A percentile compares a stretch with the other conserved stretches of the same genome.
Evolutionary conservation across 2,888 invertebrate genomes (phyloP).

Genomic region (Gasteruption jaculator): DNA sequence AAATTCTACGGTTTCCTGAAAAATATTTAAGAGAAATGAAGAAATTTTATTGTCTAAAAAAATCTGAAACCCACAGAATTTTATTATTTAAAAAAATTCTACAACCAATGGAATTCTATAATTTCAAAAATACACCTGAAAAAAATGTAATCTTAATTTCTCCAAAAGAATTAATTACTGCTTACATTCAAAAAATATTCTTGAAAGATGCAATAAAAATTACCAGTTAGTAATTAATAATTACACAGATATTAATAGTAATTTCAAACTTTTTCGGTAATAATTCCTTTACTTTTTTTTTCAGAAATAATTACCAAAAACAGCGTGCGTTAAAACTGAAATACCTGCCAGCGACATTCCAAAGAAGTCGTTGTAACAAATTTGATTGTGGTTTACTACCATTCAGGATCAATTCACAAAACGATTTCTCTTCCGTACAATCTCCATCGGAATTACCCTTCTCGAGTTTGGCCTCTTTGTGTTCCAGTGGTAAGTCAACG

Average conservation of each 20-base stretch:
- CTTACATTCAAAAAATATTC: too few species aligned
- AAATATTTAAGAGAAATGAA: slow-evolving; percentile 4
- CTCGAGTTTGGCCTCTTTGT: slow-evolving; percentile 29
- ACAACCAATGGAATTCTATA: too few species aligned
- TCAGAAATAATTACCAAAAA: neutral
- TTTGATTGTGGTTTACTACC: slow-evolving; percentile 30
- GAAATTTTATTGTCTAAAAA: slow-evolving; percentile 5
- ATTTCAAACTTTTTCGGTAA: neutral
- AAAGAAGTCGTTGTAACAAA: slow-evolving; percentile 31
- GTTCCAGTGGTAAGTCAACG: slow-evolving; percentile 39
- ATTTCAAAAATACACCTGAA: too few species aligned
- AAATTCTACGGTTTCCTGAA: slow-evolving; percentile 3
- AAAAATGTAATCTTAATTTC: too few species aligned
- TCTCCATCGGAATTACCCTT: slow-evolving; percentile 19
- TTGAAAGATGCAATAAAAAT: too few species aligned
- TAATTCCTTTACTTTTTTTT: neutral
- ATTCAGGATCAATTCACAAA: slow-evolving; percentile 40
- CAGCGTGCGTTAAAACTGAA: too few species aligned
- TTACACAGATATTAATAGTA: too few species aligned
- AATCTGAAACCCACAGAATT: too few species aligned
- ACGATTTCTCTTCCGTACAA: slow-evolving; percentile 40
- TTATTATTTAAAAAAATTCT: too few species aligned
- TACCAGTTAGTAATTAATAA: too few species aligned
- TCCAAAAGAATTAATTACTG: too few species aligned
- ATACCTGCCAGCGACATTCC: slow-evolving; percentile 37